These are phyloP conservation scores for Prionailurus viverrinus DNA, from an alignment of 2,113 vertebrate genomes.

Conservation along the genomic window DNA sequence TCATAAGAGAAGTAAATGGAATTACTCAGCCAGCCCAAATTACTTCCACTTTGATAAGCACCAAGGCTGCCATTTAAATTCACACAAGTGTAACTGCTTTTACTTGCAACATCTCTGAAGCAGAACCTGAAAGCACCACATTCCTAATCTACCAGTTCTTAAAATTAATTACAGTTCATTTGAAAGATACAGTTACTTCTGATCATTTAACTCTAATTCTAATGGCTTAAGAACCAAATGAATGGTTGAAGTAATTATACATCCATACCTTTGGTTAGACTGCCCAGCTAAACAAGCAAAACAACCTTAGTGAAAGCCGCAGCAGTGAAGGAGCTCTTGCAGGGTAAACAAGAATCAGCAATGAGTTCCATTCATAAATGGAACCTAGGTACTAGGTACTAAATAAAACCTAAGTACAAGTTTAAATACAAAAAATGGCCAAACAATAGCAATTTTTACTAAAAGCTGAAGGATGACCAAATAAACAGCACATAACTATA, in stretches of 20 bases:
- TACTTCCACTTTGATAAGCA: not conserved
- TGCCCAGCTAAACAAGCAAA: not conserved
- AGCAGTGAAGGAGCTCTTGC: not conserved
- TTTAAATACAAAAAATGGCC: not conserved
- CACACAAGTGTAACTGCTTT: slow-evolving; percentile 33
- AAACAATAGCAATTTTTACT: not conserved
- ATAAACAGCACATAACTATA: not conserved
- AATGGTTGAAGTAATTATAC: slow-evolving; percentile 16
- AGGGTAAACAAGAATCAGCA: not conserved
- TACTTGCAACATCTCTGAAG: not conserved
- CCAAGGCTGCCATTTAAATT: slow-evolving; percentile 13
- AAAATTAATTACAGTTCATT: slow-evolving; percentile 67
- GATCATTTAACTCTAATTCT: slow-evolving; percentile 60
- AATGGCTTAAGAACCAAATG: slow-evolving; percentile 19
- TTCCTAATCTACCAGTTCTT: slow-evolving; percentile 34
- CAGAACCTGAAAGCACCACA: slow-evolving; percentile 14
- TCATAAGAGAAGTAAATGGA: not conserved
- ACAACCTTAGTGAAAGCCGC: not conserved
- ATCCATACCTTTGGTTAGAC: not conserved
- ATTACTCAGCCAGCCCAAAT: not conserved
- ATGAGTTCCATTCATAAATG: not conserved
- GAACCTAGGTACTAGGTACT: not conserved
- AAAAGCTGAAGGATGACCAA: not conserved
- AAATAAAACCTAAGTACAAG: slow-evolving; percentile 34
- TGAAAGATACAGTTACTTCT: slow-evolving; percentile 48